These are phyloP conservation scores for Acrossocheilus fasciatus DNA, from an alignment of 2,797 vertebrate genomes.

Conservation along the genomic window DNA sequence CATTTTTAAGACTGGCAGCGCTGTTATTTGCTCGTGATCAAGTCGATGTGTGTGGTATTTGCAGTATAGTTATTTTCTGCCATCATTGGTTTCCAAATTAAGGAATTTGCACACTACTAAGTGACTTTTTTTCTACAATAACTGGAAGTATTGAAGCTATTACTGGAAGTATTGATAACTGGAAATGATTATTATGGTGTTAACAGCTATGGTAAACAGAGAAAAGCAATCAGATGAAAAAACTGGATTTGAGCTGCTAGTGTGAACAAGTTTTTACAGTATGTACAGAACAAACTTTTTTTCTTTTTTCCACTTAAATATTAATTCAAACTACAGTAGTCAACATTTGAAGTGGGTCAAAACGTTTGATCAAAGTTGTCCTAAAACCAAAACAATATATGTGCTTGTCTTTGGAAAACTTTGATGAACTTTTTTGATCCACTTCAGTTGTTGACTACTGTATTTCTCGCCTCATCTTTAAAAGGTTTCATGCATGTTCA, in stretches of 20 bases:
- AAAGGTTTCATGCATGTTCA: not conserved
- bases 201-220: not conserved
- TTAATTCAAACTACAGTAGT: not conserved
- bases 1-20: not conserved
- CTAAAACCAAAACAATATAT: not conserved
- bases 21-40: not conserved
- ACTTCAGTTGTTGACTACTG: not conserved
- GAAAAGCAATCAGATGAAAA: not conserved
- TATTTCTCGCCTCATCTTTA: not conserved
- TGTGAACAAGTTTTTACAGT: conserved; percentile 7
- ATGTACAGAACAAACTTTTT: not conserved
- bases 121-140: no score
- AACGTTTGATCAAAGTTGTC: not conserved
- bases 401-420: not conserved
- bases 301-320: not conserved
- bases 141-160: no score
- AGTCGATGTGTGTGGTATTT: not conserved
- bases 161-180: not conserved
- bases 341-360: not conserved
- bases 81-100: not conserved
- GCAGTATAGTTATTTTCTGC: not conserved
- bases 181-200: not conserved
- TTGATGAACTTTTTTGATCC: not conserved
- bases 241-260: conserved; percentile 8
- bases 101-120: no score